Conservation (phyloP, 2,797 vertebrate genomes). For the Nothura maculosa region DNA sequence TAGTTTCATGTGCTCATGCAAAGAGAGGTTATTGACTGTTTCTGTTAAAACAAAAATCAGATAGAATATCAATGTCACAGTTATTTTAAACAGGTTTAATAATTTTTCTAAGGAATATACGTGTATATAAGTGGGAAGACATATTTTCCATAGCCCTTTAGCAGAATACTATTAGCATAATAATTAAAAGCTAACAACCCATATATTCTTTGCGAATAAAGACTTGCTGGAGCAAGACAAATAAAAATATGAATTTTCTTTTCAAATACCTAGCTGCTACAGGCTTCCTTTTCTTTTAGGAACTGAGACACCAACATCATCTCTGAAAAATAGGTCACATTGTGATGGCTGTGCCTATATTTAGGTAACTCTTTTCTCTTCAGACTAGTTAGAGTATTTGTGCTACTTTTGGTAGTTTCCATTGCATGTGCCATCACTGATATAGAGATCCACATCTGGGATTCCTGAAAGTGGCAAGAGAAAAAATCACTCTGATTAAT, state of each 20-base stretch:
- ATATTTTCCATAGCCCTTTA: background rate
- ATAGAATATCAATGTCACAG: background rate
- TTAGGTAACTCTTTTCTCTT: background rate
- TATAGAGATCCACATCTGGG: background rate
- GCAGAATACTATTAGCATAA: background rate
- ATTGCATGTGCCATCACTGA: background rate
- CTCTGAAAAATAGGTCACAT: constrained; percentile 7
- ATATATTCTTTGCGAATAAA: constrained; percentile 7
- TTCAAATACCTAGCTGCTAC: background rate
- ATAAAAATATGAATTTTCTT: constrained; percentile 4
- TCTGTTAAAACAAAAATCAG: background rate
- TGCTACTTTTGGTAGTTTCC: background rate
- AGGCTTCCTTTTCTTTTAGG: background rate
- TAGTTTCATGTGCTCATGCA: background rate
- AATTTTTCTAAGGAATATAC: background rate
- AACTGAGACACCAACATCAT: background rate
- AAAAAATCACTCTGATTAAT: background rate
- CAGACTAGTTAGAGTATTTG: background rate
- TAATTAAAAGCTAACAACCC: constrained; percentile 23
- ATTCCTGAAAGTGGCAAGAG: constrained; percentile 1
- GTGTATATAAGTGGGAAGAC: background rate
- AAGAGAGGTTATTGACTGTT: background rate
- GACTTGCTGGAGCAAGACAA: background rate
- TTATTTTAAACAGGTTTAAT: background rate
- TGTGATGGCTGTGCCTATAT: background rate